Evolutionary conservation across 2,888 invertebrate genomes (phyloP), one percentile per base, ranked within the genome.

Genomic region (Athrips mouffetella): DNA sequence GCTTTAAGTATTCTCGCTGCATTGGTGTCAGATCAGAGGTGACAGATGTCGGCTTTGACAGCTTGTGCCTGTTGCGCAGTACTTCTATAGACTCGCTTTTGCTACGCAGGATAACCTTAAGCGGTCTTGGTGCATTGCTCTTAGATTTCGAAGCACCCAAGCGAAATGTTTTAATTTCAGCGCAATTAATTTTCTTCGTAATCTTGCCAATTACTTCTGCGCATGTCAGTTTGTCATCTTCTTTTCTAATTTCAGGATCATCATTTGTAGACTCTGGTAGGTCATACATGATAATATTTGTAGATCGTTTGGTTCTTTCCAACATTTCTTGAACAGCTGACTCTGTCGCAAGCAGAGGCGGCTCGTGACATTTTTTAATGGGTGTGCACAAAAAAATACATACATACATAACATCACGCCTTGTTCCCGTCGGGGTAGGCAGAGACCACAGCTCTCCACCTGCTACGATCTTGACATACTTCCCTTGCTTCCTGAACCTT

Each of bases 311-410:
- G 3, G 35, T 18, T 1, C 50, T 16, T 15, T 50, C 47, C 1
- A n/a, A 8, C 21, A 47, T 42, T 23, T 50, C 44, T 15, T 42
- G 37, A 7, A 50, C 35, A 6, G 42, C 47, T 5, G 50, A 13
- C 37, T 50, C 50, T 4, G 47, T 50, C 1, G 45, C 45, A 10
- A 49, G 31, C 44, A 48, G n/a, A n/a, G n/a, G n/a, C n/a, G n/a
- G n/a, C n/a, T n/a, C n/a, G n/a, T n/a, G n/a, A n/a, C n/a, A n/a
- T n/a, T n/a, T n/a, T n/a, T n/a, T n/a, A n/a, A n/a, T n/a, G n/a
- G n/a, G n/a, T n/a, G n/a, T n/a, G n/a, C n/a, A n/a, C n/a, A n/a
- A n/a, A n/a, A n/a, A n/a, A n/a, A n/a, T n/a, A n/a, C n/a, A n/a
- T n/a, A n/a, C n/a, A n/a, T n/a, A n/a, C n/a, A n/a, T n/a, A n/a